Evolutionary conservation across 2,113 vertebrate genomes (phyloP).

Genomic region (Heteronetta atricapilla): DNA sequence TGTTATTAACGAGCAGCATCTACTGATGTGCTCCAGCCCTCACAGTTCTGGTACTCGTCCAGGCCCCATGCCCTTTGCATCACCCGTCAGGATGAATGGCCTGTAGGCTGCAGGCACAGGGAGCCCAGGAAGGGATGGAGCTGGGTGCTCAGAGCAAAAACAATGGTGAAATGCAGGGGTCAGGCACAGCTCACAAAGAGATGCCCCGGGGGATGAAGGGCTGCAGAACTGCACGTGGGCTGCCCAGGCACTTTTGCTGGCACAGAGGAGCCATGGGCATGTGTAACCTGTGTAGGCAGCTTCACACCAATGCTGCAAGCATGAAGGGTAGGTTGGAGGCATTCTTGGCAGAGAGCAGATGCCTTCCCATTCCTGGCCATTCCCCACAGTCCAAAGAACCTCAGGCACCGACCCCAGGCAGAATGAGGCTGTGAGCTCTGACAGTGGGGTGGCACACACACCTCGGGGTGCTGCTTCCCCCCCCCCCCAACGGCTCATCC

Average conservation of each 20-base stretch:
- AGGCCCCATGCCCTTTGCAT: neutral
- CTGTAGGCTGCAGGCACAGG: neutral
- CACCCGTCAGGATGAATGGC: neutral
- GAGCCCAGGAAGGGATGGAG: neutral
- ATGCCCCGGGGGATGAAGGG: neutral
- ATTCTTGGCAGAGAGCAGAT: neutral
- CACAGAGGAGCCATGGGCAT: neutral
- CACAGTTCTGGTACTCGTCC: rapidly evolving
- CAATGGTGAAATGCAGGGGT: neutral
- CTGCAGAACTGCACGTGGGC: neutral
- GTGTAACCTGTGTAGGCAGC: neutral
- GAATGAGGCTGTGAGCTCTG: neutral
- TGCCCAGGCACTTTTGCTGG: neutral
- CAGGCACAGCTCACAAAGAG: neutral
- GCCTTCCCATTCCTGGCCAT: rapidly evolving
- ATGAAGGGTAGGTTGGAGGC: neutral
- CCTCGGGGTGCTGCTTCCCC: neutral
- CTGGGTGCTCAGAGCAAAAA: neutral
- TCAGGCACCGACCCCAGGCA: neutral
- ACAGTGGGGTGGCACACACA: neutral
- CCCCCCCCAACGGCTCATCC: neutral
- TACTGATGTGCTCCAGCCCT: neutral
- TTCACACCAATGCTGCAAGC: neutral
- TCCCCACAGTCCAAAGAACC: neutral
- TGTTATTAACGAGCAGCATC: neutral